A percentile compares a stretch with the other conserved stretches of the same genome.
These are phyloP conservation scores for Drosophila dunni DNA, from an alignment of 1,140 invertebrate species.

Conservation along the genomic window DNA sequence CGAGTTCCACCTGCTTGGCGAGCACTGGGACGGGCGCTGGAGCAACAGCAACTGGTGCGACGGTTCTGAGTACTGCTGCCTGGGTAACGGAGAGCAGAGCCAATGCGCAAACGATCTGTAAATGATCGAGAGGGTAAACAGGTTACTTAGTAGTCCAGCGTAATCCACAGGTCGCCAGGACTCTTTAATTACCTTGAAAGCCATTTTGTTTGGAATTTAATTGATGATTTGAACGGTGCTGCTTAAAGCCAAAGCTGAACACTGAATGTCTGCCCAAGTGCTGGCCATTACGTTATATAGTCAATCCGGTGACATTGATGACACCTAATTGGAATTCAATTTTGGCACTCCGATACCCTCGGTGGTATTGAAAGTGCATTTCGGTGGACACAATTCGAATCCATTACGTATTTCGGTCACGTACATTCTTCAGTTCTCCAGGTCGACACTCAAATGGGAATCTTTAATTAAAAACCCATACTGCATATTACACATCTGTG, in stretches of 20 bases:
- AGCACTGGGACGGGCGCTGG: slow-evolving; percentile 61
- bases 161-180: slow-evolving; percentile 1
- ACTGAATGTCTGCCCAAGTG: slow-evolving; percentile 68
- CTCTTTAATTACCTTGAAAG: slow-evolving; percentile 59
- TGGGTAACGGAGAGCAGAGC: slow-evolving; percentile 57
- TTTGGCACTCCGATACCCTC: slow-evolving; percentile 55
- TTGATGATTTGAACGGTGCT: slow-evolving; percentile 44
- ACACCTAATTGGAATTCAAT: slow-evolving; percentile 78
- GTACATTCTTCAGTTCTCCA: slow-evolving; percentile 59
- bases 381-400: slow-evolving; percentile 8
- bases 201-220: slow-evolving; percentile 53
- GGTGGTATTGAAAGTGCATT: slow-evolving; percentile 37
- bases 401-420: slow-evolving; percentile 42
- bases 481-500: slow-evolving; percentile 26
- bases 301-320: slow-evolving; percentile 69
- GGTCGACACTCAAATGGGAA: slow-evolving; percentile 21
- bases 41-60: slow-evolving; percentile 65
- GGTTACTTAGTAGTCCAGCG: slow-evolving; percentile 16
- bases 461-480: slow-evolving; percentile 52
- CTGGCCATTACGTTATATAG: slow-evolving; percentile 63
- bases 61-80: slow-evolving; percentile 59
- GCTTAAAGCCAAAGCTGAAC: slow-evolving; percentile 59
- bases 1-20: slow-evolving; percentile 71
- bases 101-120: slow-evolving; percentile 61
- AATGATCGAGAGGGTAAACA: background rate